Evolutionary conservation across 2,888 invertebrate species (phyloP).

Genomic region (Bruchidius siliquastri): DNA sequence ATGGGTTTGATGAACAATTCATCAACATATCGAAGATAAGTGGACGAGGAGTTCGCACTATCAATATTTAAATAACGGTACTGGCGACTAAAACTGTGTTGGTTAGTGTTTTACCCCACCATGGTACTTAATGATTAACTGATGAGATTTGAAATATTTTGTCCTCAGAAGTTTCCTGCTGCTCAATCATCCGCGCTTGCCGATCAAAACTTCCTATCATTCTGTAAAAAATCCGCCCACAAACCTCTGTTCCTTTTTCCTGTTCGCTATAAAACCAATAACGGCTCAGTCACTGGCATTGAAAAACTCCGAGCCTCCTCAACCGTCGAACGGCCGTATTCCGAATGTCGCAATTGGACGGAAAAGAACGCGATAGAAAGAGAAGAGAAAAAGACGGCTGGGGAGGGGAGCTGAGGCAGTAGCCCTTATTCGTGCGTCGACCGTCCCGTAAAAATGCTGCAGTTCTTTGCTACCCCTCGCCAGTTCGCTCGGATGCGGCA

Average conservation of each 20-base stretch:
- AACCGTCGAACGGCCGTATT: conserved; percentile 11
- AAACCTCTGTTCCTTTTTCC: conserved; percentile 11
- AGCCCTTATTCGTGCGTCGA: conserved; percentile 1
- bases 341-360: conserved; percentile 27
- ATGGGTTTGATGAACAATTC: too few relatives aligned
- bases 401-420: conserved; percentile 25
- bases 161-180: background rate
- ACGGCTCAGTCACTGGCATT: conserved; percentile 12
- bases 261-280: conserved; percentile 19
- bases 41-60: too few relatives aligned
- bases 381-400: conserved; percentile 19
- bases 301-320: conserved; percentile 19
- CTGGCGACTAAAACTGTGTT: too few relatives aligned
- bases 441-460: conserved; percentile 18
- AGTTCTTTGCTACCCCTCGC: conserved; percentile 31
- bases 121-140: too few relatives aligned
- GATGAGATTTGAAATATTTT: too few relatives aligned
- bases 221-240: conserved; percentile 4
- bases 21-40: too few relatives aligned
- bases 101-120: too few relatives aligned
- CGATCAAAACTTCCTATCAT: background rate
- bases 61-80: too few relatives aligned
- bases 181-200: background rate
- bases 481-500: conserved; percentile 8
- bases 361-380: conserved; percentile 27